phyloP scores from a whole-genome alignment of 2,797 vertebrate species.

The Acanthis flammea region DNA sequence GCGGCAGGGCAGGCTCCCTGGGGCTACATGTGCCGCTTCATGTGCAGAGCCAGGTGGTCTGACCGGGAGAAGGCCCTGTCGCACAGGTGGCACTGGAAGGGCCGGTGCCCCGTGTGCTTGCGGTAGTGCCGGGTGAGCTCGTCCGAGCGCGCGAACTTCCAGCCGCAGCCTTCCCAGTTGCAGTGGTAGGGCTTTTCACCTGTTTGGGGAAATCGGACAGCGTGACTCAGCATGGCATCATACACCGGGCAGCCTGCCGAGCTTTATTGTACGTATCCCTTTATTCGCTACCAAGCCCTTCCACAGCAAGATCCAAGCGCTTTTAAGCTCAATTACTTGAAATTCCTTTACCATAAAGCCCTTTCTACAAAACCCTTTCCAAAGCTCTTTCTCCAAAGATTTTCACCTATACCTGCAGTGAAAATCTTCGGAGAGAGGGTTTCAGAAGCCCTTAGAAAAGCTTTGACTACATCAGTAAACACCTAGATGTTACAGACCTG shows the following conservation, averaged over 20 bases:
- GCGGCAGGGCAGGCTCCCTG: neutral
- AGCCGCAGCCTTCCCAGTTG: conserved; percentile 95
- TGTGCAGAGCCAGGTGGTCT: conserved; percentile 93
- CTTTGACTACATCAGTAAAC: accelerated
- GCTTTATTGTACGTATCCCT: accelerated
- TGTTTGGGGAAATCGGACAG: conserved; percentile 22
- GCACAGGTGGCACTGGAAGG: conserved; percentile 95
- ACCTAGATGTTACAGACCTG: accelerated
- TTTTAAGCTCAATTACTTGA: neutral
- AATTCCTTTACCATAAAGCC: neutral
- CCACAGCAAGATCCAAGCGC: accelerated
- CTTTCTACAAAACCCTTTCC: neutral
- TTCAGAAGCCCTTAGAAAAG: neutral
- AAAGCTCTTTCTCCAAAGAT: neutral
- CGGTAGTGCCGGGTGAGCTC: conserved; percentile 95
- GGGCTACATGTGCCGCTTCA: conserved; percentile 94
- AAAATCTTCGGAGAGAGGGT: neutral
- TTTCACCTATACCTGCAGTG: neutral
- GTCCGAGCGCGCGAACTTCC: conserved; percentile 94
- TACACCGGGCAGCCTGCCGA: neutral
- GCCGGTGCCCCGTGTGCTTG: conserved; percentile 93
- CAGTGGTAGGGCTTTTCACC: conserved; percentile 97
- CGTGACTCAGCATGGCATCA: neutral
- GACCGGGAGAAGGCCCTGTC: conserved; percentile 95
- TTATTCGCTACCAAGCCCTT: neutral